phyloP scores from a whole-genome alignment of 2,797 vertebrate species.

The Lepilemur ruficaudatus region DNA sequence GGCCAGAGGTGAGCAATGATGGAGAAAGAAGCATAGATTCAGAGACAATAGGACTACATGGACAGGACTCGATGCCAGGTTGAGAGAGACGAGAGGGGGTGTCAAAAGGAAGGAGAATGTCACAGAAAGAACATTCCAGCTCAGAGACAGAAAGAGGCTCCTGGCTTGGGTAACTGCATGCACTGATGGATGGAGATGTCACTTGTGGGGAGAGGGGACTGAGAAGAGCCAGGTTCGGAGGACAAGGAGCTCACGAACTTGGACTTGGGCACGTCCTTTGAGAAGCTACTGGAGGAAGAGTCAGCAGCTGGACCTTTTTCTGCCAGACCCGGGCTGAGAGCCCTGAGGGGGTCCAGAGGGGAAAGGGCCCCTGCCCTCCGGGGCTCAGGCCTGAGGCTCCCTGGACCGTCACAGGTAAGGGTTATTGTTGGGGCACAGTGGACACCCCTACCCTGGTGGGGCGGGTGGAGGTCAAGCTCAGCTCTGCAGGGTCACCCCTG shows the following conservation, averaged over 20 bases:
- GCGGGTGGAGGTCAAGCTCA: fast-evolving
- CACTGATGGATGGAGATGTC: neutral
- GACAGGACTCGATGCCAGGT: too few relatives aligned
- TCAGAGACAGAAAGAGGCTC: neutral
- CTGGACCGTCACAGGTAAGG: neutral
- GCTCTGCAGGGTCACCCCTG: neutral
- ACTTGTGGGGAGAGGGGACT: too few relatives aligned
- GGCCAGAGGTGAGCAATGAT: neutral
- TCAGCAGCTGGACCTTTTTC: neutral
- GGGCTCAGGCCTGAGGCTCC: neutral
- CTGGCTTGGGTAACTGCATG: neutral
- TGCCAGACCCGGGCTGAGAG: neutral
- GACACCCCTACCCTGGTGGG: neutral
- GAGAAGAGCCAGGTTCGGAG: too few relatives aligned
- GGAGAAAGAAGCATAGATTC: neutral
- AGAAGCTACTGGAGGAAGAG: neutral
- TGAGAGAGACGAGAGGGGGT: neutral
- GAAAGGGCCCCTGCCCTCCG: neutral
- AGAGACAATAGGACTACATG: neutral
- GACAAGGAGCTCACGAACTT: neutral
- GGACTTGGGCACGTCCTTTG: neutral
- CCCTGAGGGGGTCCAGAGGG: neutral
- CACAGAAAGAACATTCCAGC: neutral
- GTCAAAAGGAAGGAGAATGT: neutral
- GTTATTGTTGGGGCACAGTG: neutral